phyloP scores from a whole-genome alignment of 2,797 vertebrate genomes.

The Enteromius radiatus region DNA sequence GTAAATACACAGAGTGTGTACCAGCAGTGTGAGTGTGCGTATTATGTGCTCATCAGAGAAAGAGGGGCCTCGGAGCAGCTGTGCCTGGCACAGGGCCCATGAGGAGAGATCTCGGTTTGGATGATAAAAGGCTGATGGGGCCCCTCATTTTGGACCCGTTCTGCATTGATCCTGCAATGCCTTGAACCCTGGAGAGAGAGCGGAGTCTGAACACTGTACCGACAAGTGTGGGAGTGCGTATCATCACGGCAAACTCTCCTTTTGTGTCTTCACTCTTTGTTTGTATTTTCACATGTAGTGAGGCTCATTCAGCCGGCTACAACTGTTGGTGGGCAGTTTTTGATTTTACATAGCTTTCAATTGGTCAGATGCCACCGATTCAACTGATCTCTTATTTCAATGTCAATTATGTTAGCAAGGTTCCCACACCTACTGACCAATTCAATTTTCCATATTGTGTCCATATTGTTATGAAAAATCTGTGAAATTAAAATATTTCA shows the following conservation, averaged over 20 bases:
- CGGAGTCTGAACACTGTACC: constrained; percentile 39
- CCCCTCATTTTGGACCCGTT: constrained; percentile 49
- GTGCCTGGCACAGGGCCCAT: constrained; percentile 52
- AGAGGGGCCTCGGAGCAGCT: constrained; percentile 52
- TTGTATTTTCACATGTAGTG: constrained; percentile 32
- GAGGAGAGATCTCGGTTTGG: constrained; percentile 46
- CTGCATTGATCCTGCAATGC: constrained; percentile 45
- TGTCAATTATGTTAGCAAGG: neutral
- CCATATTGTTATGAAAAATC: neutral
- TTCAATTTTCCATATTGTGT: neutral
- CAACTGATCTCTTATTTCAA: constrained; percentile 11
- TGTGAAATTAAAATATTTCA: neutral
- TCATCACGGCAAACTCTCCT: constrained; percentile 29
- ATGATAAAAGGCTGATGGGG: constrained; percentile 55
- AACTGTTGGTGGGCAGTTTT: constrained; percentile 40
- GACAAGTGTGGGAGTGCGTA: constrained; percentile 47
- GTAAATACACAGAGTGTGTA: constrained; percentile 16
- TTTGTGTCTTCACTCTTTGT: constrained; percentile 44
- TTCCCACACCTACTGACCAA: neutral
- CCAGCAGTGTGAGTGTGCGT: constrained; percentile 11
- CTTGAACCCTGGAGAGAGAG: constrained; percentile 43
- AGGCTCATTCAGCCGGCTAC: neutral
- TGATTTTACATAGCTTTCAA: constrained; percentile 19
- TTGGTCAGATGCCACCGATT: constrained; percentile 18
- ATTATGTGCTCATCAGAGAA: constrained; percentile 43